A percentile compares a stretch with the other conserved stretches of the same genome.
Conservation (phyloP, 2,888 invertebrate genomes). For the Poecilus cupreus region DNA sequence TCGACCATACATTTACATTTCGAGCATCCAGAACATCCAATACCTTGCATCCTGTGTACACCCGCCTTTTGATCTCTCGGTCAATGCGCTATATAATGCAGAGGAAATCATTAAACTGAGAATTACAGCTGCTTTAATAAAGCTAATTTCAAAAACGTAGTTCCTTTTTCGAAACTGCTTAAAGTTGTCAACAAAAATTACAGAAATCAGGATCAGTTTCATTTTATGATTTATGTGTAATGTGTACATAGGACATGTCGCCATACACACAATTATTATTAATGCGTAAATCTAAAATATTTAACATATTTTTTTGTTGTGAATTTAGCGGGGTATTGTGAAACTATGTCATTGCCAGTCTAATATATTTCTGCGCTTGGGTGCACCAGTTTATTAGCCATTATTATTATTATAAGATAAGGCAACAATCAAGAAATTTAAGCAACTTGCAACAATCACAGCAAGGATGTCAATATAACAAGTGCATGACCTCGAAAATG, state of each 20-base stretch:
- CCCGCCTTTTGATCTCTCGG: no score
- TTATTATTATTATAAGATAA: constrained; percentile 45
- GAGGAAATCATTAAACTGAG: no score
- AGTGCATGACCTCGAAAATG: constrained; percentile 10
- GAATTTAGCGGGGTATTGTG: constrained; percentile 45
- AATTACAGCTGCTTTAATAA: no score
- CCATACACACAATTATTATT: constrained; percentile 25
- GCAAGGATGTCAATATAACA: constrained; percentile 44
- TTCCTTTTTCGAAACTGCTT: background rate
- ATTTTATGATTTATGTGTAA: background rate
- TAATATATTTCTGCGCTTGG: constrained; percentile 47
- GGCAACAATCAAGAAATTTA: constrained; percentile 33
- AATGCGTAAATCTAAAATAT: constrained; percentile 47
- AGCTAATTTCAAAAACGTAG: background rate
- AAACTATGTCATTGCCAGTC: constrained; percentile 55
- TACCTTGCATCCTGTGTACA: no score
- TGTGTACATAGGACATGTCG: constrained; percentile 26
- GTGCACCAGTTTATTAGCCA: constrained; percentile 48
- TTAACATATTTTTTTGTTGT: constrained; percentile 30
- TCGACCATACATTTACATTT: no score
- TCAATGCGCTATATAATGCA: no score
- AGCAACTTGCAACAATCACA: constrained; percentile 27
- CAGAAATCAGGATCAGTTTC: background rate
- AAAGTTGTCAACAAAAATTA: background rate
- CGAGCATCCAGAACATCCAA: no score